These are phyloP conservation scores for Fulica atra DNA, from an alignment of 2,113 vertebrate species.

Conservation along the genomic window DNA sequence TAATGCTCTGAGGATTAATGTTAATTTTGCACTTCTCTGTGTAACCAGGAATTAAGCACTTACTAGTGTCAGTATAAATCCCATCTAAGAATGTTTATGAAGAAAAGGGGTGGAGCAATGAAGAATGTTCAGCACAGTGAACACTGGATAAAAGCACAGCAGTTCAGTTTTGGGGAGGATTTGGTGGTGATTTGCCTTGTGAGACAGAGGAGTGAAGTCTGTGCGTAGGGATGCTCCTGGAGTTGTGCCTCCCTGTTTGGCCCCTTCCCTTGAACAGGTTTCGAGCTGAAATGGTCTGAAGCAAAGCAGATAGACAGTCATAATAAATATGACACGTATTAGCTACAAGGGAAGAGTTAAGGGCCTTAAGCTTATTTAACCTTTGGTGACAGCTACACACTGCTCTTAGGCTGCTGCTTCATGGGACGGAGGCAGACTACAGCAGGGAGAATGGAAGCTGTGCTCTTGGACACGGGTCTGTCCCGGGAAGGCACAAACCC, in stretches of 20 bases:
- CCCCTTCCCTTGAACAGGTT: background rate
- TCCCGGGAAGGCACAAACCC: background rate
- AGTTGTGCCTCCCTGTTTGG: background rate
- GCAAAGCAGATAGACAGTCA: background rate
- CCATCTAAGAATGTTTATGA: background rate
- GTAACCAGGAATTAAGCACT: background rate
- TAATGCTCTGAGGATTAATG: background rate
- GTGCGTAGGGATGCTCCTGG: accelerated
- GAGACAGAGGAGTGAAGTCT: accelerated
- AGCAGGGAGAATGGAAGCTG: accelerated
- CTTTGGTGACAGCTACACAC: background rate
- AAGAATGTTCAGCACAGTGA: background rate
- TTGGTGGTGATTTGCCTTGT: background rate
- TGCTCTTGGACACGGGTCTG: background rate
- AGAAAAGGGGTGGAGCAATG: background rate
- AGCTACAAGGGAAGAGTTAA: background rate
- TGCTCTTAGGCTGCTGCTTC: background rate
- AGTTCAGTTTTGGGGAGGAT: background rate
- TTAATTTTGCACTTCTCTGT: background rate
- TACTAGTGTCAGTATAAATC: background rate
- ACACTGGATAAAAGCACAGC: background rate
- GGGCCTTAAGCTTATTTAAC: background rate
- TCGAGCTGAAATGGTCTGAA: background rate
- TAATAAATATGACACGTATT: background rate
- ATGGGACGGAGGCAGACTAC: accelerated